A percentile compares a stretch with the other conserved stretches of the same genome.
phyloP scores from a whole-genome alignment of 2,113 vertebrate genomes.

The Rissa tridactyla region DNA sequence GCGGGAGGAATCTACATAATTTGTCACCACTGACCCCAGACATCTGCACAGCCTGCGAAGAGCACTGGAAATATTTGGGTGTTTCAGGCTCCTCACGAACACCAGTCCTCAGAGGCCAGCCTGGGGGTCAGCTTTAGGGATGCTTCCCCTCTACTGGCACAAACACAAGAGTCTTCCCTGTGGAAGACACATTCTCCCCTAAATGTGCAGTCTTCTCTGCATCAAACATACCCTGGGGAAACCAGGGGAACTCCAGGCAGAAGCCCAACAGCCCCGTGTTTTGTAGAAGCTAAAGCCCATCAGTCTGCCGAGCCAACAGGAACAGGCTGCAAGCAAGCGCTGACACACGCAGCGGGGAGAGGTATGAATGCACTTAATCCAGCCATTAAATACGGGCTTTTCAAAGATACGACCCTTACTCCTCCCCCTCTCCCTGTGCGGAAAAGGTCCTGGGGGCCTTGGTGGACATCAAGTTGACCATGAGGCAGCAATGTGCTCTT shows the following conservation, averaged over 20 bases:
- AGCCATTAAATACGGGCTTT: background rate
- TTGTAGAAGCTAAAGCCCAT: background rate
- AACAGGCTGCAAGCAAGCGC: background rate
- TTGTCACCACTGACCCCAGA: conserved; percentile 70
- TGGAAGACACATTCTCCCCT: background rate
- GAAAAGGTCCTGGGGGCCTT: background rate
- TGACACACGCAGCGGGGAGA: background rate
- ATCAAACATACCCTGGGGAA: background rate
- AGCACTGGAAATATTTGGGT: conserved; percentile 63
- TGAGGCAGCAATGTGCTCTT: rapidly evolving
- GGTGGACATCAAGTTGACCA: background rate
- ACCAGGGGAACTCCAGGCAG: background rate
- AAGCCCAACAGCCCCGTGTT: rapidly evolving
- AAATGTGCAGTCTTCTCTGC: rapidly evolving
- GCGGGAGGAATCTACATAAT: conserved; percentile 70
- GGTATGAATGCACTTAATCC: background rate
- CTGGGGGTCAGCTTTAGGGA: background rate
- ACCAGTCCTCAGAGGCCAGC: background rate
- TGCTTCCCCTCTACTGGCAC: background rate
- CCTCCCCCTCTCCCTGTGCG: background rate
- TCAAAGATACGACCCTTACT: background rate
- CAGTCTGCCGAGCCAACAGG: background rate
- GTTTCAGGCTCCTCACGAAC: conserved; percentile 31
- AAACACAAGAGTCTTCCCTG: background rate
- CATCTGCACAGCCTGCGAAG: conserved; percentile 57